Evolutionary conservation across 2,113 vertebrate genomes (phyloP).

Genomic region (Acrocephalus arundinaceus): DNA sequence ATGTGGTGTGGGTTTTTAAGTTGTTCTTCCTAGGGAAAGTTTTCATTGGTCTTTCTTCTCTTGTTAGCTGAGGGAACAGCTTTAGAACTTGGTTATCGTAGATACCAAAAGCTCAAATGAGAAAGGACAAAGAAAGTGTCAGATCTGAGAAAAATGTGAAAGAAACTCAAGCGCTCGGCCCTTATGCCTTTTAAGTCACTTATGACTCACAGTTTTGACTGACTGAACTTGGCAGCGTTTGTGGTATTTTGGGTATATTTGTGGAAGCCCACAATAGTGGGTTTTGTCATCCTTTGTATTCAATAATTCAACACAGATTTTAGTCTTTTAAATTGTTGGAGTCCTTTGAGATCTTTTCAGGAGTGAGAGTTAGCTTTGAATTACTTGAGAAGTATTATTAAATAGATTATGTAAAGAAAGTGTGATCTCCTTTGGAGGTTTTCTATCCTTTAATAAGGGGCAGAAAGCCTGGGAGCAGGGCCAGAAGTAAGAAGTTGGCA

Average conservation of each 20-base stretch:
- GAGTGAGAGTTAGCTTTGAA: constrained; percentile 36
- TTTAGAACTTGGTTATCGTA: not conserved
- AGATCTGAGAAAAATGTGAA: not conserved
- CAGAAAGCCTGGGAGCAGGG: constrained; percentile 35
- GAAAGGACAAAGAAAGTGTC: not conserved
- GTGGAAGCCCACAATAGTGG: not conserved
- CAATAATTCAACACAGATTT: constrained; percentile 17
- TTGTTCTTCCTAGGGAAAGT: not conserved
- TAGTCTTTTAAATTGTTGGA: not conserved
- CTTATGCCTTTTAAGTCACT: not conserved
- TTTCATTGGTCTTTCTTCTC: not conserved
- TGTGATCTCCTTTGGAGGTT: constrained; percentile 21
- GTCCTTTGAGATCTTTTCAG: constrained; percentile 31
- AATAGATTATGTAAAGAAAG: constrained; percentile 54
- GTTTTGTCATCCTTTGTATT: constrained; percentile 38
- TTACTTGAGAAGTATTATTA: constrained; percentile 47
- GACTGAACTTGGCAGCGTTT: constrained; percentile 9
- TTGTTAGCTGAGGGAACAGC: not conserved
- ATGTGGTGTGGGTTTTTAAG: not conserved
- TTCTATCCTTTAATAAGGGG: constrained; percentile 44
- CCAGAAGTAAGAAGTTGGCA: constrained; percentile 45
- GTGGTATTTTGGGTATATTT: constrained; percentile 25
- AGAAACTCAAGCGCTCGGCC: not conserved
- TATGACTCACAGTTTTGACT: constrained; percentile 11
- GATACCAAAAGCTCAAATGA: not conserved